Evolutionary conservation across 2,113 vertebrate species (phyloP), one percentile per base, ranked within the genome.

Genomic region (Saiga tatarica): DNA sequence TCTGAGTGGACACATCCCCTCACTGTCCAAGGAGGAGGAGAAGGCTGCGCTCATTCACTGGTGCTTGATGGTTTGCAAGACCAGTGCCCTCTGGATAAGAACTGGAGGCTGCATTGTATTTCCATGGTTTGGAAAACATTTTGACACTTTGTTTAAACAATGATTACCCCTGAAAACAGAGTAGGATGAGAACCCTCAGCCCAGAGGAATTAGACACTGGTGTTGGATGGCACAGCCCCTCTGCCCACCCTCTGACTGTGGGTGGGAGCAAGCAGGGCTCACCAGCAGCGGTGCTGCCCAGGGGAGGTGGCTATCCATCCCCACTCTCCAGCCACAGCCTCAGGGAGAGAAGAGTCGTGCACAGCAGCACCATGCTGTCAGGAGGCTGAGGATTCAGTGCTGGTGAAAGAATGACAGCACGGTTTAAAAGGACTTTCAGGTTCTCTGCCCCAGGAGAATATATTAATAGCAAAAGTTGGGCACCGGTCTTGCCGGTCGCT

Each of bases 201-300:
- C 16, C 78, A 17, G 1, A 8, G 52, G 76, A 71, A 30, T 23
- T 12, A 59, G 50, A 53, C 36, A 11, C 52, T 15, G 30, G n/a
- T 19, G 94, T 78, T 74, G 16, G 53, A n/a, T 9, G 53, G 19
- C n/a, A 12, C 28, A 13, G 74, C 36, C 33, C 2, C 33, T 7
- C 1, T 15, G 71, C 39, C 36, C 42, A 1, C 30, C 30, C 76
- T 47, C 53, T 7, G 26, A n/a, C 15, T n/a, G 33, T 0, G 0
- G 60, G 0, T 7, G 12, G 39, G 21, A 5, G 19, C 3, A 3
- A 74, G 30, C 13, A 0, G 33, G 76, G 13, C 14, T 2, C 15
- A 0, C 0, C 8, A 47, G 60, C 78, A 19, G 10, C 1, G 2
- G 12, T 0, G 4, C 6, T 28, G 25, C 55, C 47, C 33, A 13